These are phyloP conservation scores for Drosophila bipectinata DNA, from an alignment of 1,140 invertebrate species.

Conservation along the genomic window DNA sequence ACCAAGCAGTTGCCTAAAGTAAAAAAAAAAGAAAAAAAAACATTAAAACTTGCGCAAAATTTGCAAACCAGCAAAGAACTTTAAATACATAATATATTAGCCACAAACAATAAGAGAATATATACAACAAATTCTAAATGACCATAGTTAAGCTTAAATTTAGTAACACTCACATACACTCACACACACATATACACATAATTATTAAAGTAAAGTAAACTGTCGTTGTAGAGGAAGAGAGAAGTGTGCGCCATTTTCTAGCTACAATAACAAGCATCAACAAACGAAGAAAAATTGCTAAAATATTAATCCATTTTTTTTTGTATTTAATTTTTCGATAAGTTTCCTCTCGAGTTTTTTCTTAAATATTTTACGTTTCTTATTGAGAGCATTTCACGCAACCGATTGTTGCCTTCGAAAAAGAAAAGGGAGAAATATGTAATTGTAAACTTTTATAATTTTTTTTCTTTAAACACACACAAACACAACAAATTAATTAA, in stretches of 20 bases:
- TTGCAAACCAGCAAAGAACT: slow-evolving; percentile 78
- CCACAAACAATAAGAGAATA: slow-evolving; percentile 68
- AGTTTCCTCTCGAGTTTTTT: slow-evolving; percentile 53
- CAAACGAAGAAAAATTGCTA: slow-evolving; percentile 32
- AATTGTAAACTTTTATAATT: slow-evolving; percentile 35
- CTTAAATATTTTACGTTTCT: slow-evolving; percentile 34
- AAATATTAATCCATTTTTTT: slow-evolving; percentile 52
- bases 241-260: slow-evolving; percentile 76
- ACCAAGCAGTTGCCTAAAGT: slow-evolving; percentile 78
- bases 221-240: slow-evolving; percentile 64
- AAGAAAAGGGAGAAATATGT: slow-evolving; percentile 28
- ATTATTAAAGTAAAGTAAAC: slow-evolving; percentile 64
- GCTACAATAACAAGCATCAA: slow-evolving; percentile 42
- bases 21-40: slow-evolving; percentile 40
- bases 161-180: slow-evolving; percentile 63
- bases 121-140: slow-evolving; percentile 80
- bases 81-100: slow-evolving; percentile 72
- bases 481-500: slow-evolving; percentile 60
- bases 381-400: slow-evolving; percentile 41
- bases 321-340: slow-evolving; percentile 37
- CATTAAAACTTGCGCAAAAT: slow-evolving; percentile 73
- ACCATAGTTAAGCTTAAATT: slow-evolving; percentile 80
- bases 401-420: slow-evolving; percentile 37
- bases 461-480: slow-evolving; percentile 65
- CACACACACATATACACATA: slow-evolving; percentile 47